Evolutionary conservation across 1,140 invertebrate species (phyloP), one percentile per base, ranked within the genome.

Genomic region (Chrysopa pallens): DNA sequence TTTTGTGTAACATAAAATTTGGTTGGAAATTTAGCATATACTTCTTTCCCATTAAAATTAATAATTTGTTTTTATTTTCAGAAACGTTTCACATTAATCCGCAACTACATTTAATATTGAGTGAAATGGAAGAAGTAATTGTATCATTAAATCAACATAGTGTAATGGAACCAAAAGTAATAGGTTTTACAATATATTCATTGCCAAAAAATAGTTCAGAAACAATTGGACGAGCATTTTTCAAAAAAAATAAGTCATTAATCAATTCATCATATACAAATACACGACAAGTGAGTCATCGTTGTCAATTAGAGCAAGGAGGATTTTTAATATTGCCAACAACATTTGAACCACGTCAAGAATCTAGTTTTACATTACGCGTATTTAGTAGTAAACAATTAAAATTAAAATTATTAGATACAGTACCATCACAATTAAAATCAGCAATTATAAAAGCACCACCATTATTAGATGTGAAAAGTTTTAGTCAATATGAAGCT

Each of bases 81-180:
- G 84, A 92, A 58, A 90, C 87, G 13, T 92, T 93, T 61, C 88
- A 93, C 57, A 88, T 91, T 51, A 93, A 93, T 61, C 89, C 88
- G 5, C 88, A 92, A 64, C 67, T 92, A 17, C 78, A 89, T 54
- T 55, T 91, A 7, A 73, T 80, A 27, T 59, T 91, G 3, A 79
- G 76, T 46, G 85, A 88, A 56, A 77, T 76, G 64, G 84, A 89
- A 56, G 84, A 88, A 53, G 75, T 90, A 1, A 74, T 92, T 8
- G 78, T 92, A 29, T 89, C 85, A 0, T 60, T 93, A 6, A 86
- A 88, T 60, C 89, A 93, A 53, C 87, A 92, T 57, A 85, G 81
- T 28, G 84, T 90, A 37, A 81, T 90, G 68, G 87, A 92, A 57
- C 86, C 87, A 6, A 89, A 91, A 67, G 85, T 92, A 0, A 87